These are phyloP conservation scores for Chrysaora quinquecirrha DNA, from an alignment of 30 jellyfish, hydroid and myxozoan genomes.

Conservation along the genomic window DNA sequence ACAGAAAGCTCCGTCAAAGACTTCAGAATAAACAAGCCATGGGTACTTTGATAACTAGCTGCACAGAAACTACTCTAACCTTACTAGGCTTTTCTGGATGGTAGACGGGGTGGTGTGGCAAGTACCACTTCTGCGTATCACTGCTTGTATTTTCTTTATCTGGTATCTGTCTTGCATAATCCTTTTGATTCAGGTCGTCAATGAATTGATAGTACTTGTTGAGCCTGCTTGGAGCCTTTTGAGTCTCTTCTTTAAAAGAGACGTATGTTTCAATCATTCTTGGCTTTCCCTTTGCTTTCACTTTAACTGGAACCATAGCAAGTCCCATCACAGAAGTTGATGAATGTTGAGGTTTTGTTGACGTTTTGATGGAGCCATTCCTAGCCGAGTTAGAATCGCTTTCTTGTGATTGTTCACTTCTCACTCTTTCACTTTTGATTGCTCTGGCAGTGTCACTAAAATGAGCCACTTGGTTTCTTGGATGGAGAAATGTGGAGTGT, in stretches of 20 bases:
- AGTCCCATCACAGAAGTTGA: too few species aligned
- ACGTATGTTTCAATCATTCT: conserved; percentile 30
- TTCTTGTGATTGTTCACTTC: too few species aligned
- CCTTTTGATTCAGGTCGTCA: background rate
- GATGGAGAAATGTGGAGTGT: conserved; percentile 13
- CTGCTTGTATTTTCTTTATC: background rate
- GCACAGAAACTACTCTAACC: too few species aligned
- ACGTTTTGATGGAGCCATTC: background rate
- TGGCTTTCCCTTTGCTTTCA: conserved; percentile 15
- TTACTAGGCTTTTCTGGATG: background rate
- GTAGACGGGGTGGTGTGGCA: background rate
- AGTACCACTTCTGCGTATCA: background rate
- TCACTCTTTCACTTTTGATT: too few species aligned
- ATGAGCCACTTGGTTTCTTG: too few species aligned
- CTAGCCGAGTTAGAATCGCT: background rate
- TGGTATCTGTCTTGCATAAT: background rate
- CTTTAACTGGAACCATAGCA: conserved; percentile 28
- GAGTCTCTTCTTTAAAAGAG: too few species aligned
- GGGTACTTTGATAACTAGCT: too few species aligned
- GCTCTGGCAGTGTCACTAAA: too few species aligned
- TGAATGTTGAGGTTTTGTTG: too few species aligned
- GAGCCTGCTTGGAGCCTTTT: background rate
- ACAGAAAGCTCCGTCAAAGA: too few species aligned
- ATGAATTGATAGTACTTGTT: background rate
- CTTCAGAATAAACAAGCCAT: too few species aligned